phyloP scores from a whole-genome alignment of 2,797 vertebrate genomes.

The Lepilemur ruficaudatus region DNA sequence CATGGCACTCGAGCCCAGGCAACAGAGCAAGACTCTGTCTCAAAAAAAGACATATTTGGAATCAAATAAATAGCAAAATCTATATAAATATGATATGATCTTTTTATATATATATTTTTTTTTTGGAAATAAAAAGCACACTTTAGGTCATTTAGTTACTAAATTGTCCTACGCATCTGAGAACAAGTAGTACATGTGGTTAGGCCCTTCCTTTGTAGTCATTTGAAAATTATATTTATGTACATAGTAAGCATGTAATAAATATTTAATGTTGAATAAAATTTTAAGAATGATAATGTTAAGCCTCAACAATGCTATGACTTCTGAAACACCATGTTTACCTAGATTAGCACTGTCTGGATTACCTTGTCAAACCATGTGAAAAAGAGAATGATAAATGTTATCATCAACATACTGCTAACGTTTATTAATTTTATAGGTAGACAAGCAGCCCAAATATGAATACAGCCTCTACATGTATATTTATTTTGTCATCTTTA shows the following conservation, averaged over 20 bases:
- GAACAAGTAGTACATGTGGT: neutral
- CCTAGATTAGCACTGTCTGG: neutral
- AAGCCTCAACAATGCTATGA: neutral
- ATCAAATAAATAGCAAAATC: neutral
- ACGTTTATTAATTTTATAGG: constrained; percentile 82
- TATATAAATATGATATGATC: neutral
- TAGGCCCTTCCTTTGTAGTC: neutral
- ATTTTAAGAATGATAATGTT: neutral
- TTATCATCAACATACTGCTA: constrained; percentile 57
- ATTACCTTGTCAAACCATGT: neutral
- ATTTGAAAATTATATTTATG: neutral
- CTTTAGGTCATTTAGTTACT: neutral
- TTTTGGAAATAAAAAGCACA: neutral
- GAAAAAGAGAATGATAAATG: neutral
- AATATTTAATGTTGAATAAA: neutral
- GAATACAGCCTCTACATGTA: constrained; percentile 93
- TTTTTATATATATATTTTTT: neutral
- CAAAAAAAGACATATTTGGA: neutral
- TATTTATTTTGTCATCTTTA: constrained; percentile 96
- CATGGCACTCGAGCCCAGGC: too few species aligned
- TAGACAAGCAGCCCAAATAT: constrained; percentile 88
- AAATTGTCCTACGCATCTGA: neutral
- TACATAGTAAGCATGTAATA: neutral
- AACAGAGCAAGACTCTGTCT: too few species aligned
- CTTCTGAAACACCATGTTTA: neutral